These are phyloP conservation scores for Anthopleura sola DNA, from an alignment of 64 coral and sea anemone genomes.

Conservation along the genomic window DNA sequence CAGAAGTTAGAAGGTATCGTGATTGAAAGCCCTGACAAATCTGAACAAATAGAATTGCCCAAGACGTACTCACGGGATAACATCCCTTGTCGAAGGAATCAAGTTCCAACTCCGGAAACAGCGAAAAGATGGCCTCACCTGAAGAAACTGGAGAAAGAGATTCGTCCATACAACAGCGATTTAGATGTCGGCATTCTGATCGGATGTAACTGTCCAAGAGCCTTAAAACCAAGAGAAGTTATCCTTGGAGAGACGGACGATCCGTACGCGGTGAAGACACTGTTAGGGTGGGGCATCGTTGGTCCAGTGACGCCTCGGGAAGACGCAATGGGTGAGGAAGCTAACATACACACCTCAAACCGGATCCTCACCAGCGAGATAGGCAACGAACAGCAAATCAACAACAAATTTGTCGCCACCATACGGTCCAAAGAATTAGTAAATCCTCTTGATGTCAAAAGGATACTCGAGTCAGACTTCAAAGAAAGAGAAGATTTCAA, in stretches of 20 bases:
- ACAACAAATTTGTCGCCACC: not conserved
- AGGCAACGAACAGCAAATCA: not conserved
- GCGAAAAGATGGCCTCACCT: too few relatives aligned
- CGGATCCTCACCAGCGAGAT: not conserved
- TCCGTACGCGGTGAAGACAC: not conserved
- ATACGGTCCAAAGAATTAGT: not conserved
- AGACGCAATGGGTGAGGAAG: not conserved
- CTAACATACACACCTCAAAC: not conserved
- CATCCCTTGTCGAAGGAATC: too few relatives aligned
- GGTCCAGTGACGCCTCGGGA: not conserved
- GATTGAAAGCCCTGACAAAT: too few relatives aligned
- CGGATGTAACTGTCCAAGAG: slow-evolving; percentile 23
- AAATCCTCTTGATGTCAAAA: not conserved
- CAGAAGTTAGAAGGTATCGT: too few relatives aligned
- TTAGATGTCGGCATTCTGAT: slow-evolving; percentile 20
- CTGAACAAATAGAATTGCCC: too few relatives aligned
- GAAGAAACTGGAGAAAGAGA: not conserved
- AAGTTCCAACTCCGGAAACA: too few relatives aligned
- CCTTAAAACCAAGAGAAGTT: slow-evolving; percentile 8
- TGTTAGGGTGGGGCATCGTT: slow-evolving; percentile 17
- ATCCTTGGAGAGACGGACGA: slow-evolving; percentile 5
- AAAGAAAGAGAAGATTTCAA: slow-evolving; percentile 5
- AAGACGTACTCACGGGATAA: too few relatives aligned
- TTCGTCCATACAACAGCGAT: not conserved
- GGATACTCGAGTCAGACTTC: slow-evolving; percentile 11